Conservation (phyloP, 2,113 vertebrate genomes). For the Lamprotornis superbus region DNA sequence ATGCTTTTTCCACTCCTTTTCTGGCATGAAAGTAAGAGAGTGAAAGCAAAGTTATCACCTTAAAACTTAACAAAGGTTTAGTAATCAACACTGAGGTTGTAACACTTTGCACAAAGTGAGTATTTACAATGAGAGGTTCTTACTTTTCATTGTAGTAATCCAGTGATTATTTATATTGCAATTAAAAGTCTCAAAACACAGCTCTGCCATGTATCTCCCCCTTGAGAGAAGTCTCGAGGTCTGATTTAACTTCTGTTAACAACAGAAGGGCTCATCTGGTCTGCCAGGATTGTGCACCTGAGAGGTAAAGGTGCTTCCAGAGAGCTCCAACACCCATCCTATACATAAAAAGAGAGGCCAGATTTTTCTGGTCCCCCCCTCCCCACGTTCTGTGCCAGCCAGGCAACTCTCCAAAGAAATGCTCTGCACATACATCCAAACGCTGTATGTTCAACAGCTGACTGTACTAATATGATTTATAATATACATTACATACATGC, state of each 20-base stretch:
- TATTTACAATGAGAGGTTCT: neutral
- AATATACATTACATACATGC: conserved; percentile 47
- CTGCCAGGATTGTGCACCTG: neutral
- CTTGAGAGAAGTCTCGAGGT: neutral
- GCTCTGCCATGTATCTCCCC: neutral
- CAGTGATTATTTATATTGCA: neutral
- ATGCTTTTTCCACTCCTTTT: neutral
- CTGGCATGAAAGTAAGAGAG: neutral
- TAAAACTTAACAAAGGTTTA: neutral
- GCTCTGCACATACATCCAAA: conserved; percentile 43
- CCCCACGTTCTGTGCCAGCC: neutral
- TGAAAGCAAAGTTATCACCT: neutral
- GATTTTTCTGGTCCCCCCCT: neutral
- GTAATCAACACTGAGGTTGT: neutral
- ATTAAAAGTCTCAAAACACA: neutral
- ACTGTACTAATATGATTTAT: conserved; percentile 61
- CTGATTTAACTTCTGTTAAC: neutral
- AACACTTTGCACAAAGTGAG: neutral
- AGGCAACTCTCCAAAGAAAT: conserved; percentile 47
- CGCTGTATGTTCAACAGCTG: conserved; percentile 40
- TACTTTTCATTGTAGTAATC: neutral
- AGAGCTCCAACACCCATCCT: neutral
- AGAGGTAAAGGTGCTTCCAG: neutral
- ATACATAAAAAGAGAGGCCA: neutral
- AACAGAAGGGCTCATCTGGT: neutral